Conservation (phyloP, 2,797 vertebrate species). For the Periophthalmus magnuspinnatus region DNA sequence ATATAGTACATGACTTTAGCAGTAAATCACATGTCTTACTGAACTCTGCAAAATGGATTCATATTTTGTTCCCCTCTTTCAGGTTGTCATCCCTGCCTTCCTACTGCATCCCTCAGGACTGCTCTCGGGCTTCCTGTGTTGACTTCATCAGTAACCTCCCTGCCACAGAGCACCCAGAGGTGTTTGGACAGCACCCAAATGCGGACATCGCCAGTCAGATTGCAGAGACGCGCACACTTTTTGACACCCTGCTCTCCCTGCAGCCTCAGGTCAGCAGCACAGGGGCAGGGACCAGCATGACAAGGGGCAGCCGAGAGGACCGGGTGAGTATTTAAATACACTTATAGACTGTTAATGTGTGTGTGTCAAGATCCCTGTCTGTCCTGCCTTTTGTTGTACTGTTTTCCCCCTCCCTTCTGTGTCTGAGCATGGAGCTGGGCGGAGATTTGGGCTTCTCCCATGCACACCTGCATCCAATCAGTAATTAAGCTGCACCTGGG, state of each 20-base stretch:
- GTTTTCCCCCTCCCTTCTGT: no score
- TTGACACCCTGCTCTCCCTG: conserved; percentile 87
- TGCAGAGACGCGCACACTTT: conserved; percentile 81
- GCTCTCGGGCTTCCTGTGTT: conserved; percentile 75
- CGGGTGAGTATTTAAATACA: conserved; percentile 69
- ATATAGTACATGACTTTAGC: no score
- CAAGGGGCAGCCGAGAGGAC: conserved; percentile 76
- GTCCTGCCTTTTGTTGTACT: no score
- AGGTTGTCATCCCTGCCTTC: conserved; percentile 79
- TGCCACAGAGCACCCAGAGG: conserved; percentile 80
- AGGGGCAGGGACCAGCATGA: conserved; percentile 27
- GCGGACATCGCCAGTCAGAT: conserved; percentile 88
- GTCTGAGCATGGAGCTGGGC: no score
- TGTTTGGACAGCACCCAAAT: conserved; percentile 89
- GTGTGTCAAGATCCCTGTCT: no score
- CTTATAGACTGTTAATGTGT: no score
- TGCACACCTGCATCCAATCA: no score
- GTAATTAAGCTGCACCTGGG: no score
- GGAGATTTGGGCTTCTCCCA: no score
- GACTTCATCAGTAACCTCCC: conserved; percentile 81
- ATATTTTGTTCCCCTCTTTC: not conserved
- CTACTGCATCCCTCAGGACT: conserved; percentile 84
- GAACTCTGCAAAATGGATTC: no score
- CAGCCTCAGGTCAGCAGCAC: conserved; percentile 81
- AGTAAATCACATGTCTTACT: no score